Evolutionary conservation across 2,797 vertebrate species (phyloP).

Genomic region (Chiroxiphia lanceolata): DNA sequence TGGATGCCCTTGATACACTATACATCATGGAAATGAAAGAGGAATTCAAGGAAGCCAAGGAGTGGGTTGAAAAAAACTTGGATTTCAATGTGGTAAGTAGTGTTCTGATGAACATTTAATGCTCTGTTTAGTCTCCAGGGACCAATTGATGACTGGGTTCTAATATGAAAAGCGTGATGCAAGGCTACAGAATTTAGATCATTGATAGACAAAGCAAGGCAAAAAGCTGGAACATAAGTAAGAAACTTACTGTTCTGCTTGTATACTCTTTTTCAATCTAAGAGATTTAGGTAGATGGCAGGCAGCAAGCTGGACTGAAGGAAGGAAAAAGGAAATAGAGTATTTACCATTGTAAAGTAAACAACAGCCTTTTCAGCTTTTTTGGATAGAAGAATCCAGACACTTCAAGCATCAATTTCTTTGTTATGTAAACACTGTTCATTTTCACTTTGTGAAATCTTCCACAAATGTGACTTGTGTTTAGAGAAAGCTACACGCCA

Average conservation of each 20-base stretch:
- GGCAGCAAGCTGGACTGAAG: background rate
- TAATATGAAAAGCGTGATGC: background rate
- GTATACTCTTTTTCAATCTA: background rate
- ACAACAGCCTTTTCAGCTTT: background rate
- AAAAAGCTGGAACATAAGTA: background rate
- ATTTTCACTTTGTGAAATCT: background rate
- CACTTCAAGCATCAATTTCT: background rate
- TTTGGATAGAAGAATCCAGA: background rate
- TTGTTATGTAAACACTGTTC: background rate
- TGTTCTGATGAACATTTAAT: background rate
- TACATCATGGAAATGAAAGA: slow-evolving; percentile 97
- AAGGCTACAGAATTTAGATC: background rate
- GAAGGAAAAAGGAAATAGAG: background rate
- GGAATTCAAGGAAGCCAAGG: slow-evolving; percentile 90
- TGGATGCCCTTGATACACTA: slow-evolving; percentile 94
- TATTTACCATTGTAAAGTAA: background rate
- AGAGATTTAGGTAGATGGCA: background rate
- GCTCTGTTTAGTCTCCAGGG: background rate
- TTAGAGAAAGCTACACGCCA: background rate
- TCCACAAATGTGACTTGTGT: background rate
- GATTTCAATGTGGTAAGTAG: slow-evolving; percentile 94
- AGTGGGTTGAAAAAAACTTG: slow-evolving; percentile 95
- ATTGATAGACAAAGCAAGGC: background rate
- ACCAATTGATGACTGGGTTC: background rate
- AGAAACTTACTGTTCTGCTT: background rate